These are phyloP conservation scores for Acheta domesticus DNA, from an alignment of 2,888 invertebrate genomes.

Conservation along the genomic window DNA sequence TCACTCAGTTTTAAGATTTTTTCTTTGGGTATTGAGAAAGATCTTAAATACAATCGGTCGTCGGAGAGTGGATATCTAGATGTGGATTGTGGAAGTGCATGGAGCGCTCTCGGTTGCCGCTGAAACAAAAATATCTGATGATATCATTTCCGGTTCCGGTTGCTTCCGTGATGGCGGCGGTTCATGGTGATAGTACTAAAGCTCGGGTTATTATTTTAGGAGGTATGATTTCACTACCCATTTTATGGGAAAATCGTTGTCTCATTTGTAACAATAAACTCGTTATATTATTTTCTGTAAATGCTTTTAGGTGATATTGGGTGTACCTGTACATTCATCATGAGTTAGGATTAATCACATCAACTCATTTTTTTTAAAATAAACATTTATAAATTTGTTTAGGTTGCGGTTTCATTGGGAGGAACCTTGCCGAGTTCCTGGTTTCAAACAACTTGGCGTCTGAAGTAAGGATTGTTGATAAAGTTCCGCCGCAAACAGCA, in stretches of 20 bases:
- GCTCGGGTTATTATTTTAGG: slow-evolving; percentile 39
- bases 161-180: slow-evolving; percentile 36
- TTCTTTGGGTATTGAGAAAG: no score
- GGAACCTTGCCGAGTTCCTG: slow-evolving; percentile 79
- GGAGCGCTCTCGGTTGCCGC: background rate
- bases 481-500: slow-evolving; percentile 89
- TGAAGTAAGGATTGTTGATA: slow-evolving; percentile 79
- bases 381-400: slow-evolving; percentile 37
- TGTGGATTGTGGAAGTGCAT: no score
- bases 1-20: no score
- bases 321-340: background rate
- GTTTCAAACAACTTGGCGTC: slow-evolving; percentile 72
- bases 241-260: no score
- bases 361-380: slow-evolving; percentile 37
- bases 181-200: slow-evolving; percentile 30
- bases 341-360: background rate
- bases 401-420: slow-evolving; percentile 93
- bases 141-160: slow-evolving; percentile 33
- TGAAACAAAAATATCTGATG: slow-evolving; percentile 2
- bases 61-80: no score
- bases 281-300: background rate
- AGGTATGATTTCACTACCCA: slow-evolving; percentile 35
- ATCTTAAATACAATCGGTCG: no score
- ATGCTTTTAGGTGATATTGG: background rate
- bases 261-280: background rate